Evolutionary conservation across 1,140 invertebrate species (phyloP).

Genomic region (Tetragnatha versicolor): DNA sequence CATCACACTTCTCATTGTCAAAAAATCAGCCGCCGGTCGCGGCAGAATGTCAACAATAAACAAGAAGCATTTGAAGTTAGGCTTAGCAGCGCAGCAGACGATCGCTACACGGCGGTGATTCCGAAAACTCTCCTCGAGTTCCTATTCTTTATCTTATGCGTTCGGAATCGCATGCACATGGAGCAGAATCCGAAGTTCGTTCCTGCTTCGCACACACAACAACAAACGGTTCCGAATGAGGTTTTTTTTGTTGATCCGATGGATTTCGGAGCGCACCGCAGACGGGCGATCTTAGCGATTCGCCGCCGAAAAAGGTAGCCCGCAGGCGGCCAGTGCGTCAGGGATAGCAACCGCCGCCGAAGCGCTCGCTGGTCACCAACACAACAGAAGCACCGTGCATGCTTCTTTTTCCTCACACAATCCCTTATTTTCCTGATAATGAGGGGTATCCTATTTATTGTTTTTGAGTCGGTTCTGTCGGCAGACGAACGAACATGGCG

Average conservation of each 20-base stretch:
- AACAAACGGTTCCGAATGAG: too few relatives aligned
- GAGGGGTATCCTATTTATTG: slow-evolving; percentile 17
- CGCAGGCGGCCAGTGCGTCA: slow-evolving; percentile 40
- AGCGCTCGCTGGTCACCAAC: too few relatives aligned
- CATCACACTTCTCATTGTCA: background rate
- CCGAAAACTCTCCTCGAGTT: too few relatives aligned
- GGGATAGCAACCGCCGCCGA: background rate
- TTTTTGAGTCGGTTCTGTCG: background rate
- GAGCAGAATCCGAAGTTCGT: too few relatives aligned
- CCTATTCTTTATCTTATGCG: too few relatives aligned
- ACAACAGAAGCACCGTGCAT: too few relatives aligned
- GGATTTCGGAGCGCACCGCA: background rate
- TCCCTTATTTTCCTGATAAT: too few relatives aligned
- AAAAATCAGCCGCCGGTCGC: background rate
- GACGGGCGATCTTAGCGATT: slow-evolving; percentile 13
- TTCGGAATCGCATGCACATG: too few relatives aligned
- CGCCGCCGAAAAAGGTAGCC: slow-evolving; percentile 10
- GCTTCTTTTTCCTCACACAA: too few relatives aligned
- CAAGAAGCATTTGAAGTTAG: background rate
- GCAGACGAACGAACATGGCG: slow-evolving; percentile 7
- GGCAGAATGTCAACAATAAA: background rate
- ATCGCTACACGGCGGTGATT: background rate
- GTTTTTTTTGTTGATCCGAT: background rate
- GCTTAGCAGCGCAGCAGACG: background rate
- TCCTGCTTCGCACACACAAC: too few relatives aligned